Percentiles rank a stretch among this genome's conserved stretches.
Evolutionary conservation across 2,797 vertebrate species (phyloP).

Genomic region (Florisuga fusca): DNA sequence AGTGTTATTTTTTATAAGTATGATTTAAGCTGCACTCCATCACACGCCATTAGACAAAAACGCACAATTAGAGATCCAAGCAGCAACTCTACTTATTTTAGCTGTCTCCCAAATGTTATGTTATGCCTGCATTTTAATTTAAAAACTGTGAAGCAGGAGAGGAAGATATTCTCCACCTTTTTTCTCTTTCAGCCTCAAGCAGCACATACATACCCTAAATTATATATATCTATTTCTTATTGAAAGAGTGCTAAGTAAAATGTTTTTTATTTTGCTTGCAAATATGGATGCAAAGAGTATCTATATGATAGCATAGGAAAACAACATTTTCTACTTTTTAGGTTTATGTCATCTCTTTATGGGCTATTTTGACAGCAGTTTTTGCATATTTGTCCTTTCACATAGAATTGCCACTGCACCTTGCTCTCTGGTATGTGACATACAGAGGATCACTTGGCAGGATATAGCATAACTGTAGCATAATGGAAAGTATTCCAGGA

Average conservation of each 20-base stretch:
- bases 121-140: neutral
- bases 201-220: neutral
- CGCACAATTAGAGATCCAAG: neutral
- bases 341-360: neutral
- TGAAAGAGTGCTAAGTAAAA: neutral
- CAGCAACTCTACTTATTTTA: neutral
- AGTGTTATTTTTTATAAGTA: neutral
- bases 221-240: neutral
- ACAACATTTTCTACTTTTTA: neutral
- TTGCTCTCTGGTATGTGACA: neutral
- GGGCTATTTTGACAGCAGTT: neutral
- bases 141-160: neutral
- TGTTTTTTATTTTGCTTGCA: neutral
- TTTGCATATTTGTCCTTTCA: neutral
- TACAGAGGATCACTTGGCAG: neutral
- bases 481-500: neutral
- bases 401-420: rapidly evolving
- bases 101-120: neutral
- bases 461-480: neutral
- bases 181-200: neutral
- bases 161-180: neutral
- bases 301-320: neutral
- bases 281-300: neutral
- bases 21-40: slow-evolving; percentile 1
- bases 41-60: neutral